Percentiles rank a stretch among this genome's conserved stretches.
These are phyloP conservation scores for Aurelia sp. DNA, from an alignment of 30 jellyfish, hydroid and myxozoan genomes.

Conservation along the genomic window DNA sequence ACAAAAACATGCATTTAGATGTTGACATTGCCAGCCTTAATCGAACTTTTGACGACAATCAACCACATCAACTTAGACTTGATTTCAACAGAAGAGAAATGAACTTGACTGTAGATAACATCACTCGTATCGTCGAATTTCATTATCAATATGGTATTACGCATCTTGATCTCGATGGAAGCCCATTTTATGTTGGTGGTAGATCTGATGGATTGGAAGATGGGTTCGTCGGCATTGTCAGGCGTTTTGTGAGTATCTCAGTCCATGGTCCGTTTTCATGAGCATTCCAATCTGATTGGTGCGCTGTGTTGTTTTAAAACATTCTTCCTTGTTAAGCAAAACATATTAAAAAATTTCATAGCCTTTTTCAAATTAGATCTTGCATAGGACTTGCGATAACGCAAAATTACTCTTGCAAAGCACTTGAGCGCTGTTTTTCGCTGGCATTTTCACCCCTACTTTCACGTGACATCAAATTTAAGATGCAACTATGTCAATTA, in stretches of 20 bases:
- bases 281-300: neutral
- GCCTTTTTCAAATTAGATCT: too few relatives aligned
- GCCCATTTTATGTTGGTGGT: conserved; percentile 95
- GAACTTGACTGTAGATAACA: conserved; percentile 87
- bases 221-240: conserved; percentile 93
- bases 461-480: too few relatives aligned
- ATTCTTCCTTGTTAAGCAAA: too few relatives aligned
- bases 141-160: conserved; percentile 91
- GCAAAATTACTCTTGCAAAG: too few relatives aligned
- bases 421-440: too few relatives aligned
- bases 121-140: conserved; percentile 85
- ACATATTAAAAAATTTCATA: too few relatives aligned
- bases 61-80: conserved; percentile 76
- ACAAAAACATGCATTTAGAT: conserved; percentile 74
- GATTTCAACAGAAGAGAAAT: conserved; percentile 84
- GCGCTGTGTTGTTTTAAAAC: too few relatives aligned
- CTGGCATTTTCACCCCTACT: too few relatives aligned
- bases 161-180: conserved; percentile 94
- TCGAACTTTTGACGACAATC: conserved; percentile 87
- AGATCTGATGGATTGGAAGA: conserved; percentile 74
- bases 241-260: conserved; percentile 71
- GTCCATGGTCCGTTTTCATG: conserved; percentile 37
- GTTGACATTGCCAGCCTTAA: conserved; percentile 83
- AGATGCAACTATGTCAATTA: too few relatives aligned
- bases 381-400: too few relatives aligned